These are phyloP conservation scores for Epirrhoe alternata DNA, from an alignment of 2,888 invertebrate genomes.

Conservation along the genomic window DNA sequence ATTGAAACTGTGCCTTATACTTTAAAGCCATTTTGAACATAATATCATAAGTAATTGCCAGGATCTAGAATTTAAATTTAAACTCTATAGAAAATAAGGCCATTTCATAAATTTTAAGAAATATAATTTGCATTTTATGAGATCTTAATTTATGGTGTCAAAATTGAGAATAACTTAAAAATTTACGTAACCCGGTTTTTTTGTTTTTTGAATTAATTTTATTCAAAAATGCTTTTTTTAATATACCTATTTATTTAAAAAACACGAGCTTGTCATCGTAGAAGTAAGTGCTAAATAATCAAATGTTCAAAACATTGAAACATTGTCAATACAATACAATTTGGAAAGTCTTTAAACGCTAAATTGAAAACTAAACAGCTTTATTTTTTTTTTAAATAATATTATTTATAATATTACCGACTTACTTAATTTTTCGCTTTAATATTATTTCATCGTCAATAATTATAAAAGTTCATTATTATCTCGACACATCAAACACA, in stretches of 20 bases:
- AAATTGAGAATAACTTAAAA: conserved; percentile 29
- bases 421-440: not conserved
- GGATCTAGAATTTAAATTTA: conserved; percentile 56
- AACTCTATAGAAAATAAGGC: conserved; percentile 20
- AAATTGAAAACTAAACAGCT: conserved; percentile 13
- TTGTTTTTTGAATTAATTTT: conserved; percentile 20
- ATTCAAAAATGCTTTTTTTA: conserved; percentile 28
- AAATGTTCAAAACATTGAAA: conserved; percentile 79
- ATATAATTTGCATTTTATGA: conserved; percentile 3
- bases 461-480: conserved; percentile 23
- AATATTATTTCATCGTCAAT: conserved; percentile 17
- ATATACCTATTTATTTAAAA: conserved; percentile 42
- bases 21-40: conserved; percentile 80
- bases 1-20: conserved; percentile 83
- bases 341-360: conserved; percentile 27
- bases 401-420: not conserved
- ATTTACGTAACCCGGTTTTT: not conserved
- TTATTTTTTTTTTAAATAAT: conserved; percentile 18
- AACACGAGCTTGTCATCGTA: conserved; percentile 78
- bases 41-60: conserved; percentile 78
- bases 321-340: conserved; percentile 68
- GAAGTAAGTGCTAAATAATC: conserved; percentile 64
- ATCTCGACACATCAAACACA: conserved; percentile 53
- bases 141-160: conserved; percentile 15
- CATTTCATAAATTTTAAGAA: conserved; percentile 33